These are phyloP conservation scores for Tetragnatha versicolor DNA, from an alignment of 1,140 invertebrate genomes.

Conservation along the genomic window DNA sequence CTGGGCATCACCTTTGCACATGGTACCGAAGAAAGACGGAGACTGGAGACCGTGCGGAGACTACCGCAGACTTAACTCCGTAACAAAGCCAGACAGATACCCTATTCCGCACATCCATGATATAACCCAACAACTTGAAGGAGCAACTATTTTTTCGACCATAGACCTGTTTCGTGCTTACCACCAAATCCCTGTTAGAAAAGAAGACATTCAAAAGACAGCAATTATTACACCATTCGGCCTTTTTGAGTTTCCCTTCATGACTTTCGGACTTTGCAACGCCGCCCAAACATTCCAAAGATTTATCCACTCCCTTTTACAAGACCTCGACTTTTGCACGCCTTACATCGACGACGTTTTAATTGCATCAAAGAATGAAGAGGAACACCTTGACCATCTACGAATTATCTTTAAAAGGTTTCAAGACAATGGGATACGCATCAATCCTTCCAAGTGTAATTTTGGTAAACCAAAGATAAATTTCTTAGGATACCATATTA, in stretches of 20 bases:
- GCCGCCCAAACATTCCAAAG: constrained; percentile 11
- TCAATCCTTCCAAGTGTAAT: constrained; percentile 57
- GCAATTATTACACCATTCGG: constrained; percentile 29
- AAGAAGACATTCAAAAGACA: constrained; percentile 49
- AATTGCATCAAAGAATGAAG: constrained; percentile 12
- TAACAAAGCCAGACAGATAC: constrained; percentile 47
- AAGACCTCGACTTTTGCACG: not conserved
- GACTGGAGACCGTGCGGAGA: constrained; percentile 49
- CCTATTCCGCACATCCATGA: constrained; percentile 50
- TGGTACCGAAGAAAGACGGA: constrained; percentile 55
- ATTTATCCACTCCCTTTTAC: not conserved
- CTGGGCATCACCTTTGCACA: constrained; percentile 62
- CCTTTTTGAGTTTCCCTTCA: constrained; percentile 13
- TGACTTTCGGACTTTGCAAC: constrained; percentile 52
- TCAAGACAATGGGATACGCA: constrained; percentile 58
- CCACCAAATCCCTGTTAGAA: constrained; percentile 34
- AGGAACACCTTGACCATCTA: constrained; percentile 63
- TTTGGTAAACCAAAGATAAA: constrained; percentile 12
- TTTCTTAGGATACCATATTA: constrained; percentile 42
- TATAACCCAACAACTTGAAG: constrained; percentile 21
- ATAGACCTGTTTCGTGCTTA: constrained; percentile 44
- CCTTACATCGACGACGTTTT: not conserved
- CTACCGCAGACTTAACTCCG: constrained; percentile 34
- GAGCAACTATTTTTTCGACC: constrained; percentile 19
- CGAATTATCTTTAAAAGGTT: constrained; percentile 61